phyloP scores from a whole-genome alignment of 2,113 vertebrate species.

The Oxygymnocypris stewartii region DNA sequence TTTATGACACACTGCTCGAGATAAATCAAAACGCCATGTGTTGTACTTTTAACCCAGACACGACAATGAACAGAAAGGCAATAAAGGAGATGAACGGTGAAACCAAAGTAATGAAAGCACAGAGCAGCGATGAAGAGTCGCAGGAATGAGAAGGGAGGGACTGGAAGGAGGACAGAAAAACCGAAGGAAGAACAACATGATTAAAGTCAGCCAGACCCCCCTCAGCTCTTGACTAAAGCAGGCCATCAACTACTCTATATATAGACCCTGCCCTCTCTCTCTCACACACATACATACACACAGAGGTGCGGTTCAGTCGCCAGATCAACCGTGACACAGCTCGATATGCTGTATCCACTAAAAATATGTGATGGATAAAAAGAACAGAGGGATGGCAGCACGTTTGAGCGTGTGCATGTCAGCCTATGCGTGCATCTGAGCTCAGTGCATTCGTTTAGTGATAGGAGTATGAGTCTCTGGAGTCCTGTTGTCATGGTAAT shows the following conservation, averaged over 20 bases:
- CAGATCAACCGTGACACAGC: conserved; percentile 28
- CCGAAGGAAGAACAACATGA: conserved; percentile 32
- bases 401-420: conserved; percentile 22
- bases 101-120: neutral
- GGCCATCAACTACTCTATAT: conserved; percentile 51
- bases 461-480: conserved; percentile 13
- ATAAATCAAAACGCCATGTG: neutral
- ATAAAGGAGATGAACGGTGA: neutral
- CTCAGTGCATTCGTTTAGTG: conserved; percentile 23
- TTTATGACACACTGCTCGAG: neutral
- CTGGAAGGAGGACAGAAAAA: conserved; percentile 18
- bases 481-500: conserved; percentile 55
- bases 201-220: conserved; percentile 43
- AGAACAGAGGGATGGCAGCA: neutral
- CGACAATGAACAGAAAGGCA: neutral
- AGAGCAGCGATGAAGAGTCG: neutral
- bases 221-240: conserved; percentile 46
- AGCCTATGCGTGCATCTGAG: neutral
- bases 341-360: conserved; percentile 20
- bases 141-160: conserved; percentile 17
- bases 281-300: conserved; percentile 27
- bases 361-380: conserved; percentile 30
- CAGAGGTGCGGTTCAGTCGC: conserved; percentile 1
- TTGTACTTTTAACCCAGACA: conserved; percentile 10
- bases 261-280: conserved; percentile 41